phyloP scores from a whole-genome alignment of 2,888 invertebrate genomes.

The Selenia dentaria region DNA sequence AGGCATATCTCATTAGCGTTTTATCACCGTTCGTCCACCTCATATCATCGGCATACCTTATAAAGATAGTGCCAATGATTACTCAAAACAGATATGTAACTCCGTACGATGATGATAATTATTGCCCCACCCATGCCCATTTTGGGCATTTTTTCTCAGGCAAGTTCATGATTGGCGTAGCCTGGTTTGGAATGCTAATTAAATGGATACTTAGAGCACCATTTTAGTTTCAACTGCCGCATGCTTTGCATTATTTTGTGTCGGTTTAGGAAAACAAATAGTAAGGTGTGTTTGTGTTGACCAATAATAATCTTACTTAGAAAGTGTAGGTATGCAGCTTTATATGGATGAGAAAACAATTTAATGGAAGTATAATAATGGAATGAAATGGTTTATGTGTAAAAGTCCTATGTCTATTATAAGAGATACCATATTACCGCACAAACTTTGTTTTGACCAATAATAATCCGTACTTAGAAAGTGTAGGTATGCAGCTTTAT shows the following conservation, averaged over 20 bases:
- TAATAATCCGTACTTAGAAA: too few species aligned
- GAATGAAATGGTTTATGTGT: too few species aligned
- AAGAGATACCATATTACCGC: too few species aligned
- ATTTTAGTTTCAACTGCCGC: conserved; percentile 45
- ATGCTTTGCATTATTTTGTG: conserved; percentile 27
- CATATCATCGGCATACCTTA: conserved; percentile 41
- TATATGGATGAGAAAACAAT: too few species aligned
- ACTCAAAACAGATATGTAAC: conserved; percentile 17
- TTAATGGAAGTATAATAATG: too few species aligned
- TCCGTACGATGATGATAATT: conserved; percentile 26
- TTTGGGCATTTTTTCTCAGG: conserved; percentile 45
- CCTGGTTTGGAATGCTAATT: conserved; percentile 48
- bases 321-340: neutral
- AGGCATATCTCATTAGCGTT: conserved; percentile 54
- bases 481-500: too few species aligned
- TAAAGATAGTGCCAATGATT: conserved; percentile 38
- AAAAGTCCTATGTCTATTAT: too few species aligned
- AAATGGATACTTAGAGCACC: conserved; percentile 57
- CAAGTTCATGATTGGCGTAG: conserved; percentile 50
- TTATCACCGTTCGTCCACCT: conserved; percentile 41
- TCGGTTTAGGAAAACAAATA: conserved; percentile 38
- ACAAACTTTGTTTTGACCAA: too few species aligned
- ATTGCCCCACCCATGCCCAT: conserved; percentile 62
- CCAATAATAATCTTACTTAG: conserved; percentile 16
- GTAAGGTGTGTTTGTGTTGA: conserved; percentile 9